Evolutionary conservation across 2,888 invertebrate genomes (phyloP), one percentile per base, ranked within the genome.

Genomic region (Spicauda simplicius): DNA sequence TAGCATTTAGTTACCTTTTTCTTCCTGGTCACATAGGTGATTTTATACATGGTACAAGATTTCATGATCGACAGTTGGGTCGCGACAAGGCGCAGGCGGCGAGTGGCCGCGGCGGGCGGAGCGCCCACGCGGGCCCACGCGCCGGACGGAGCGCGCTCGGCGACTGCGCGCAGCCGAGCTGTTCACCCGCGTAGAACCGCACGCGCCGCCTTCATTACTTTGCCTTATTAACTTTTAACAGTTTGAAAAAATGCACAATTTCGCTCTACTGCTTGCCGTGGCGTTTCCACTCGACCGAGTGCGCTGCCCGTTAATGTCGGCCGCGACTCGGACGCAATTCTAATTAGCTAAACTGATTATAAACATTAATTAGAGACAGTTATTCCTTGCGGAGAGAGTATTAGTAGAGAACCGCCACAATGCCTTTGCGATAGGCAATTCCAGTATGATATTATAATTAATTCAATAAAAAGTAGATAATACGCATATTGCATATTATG

Each of bases 31-130:
- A 91, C 90, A 77, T 93, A 93, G 63, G 92, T 92, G 75, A 93
- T 93, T 85, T 91, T 93, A 80, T 88, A 92, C 91, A 90, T 91
- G 73, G 90, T 82, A 77, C 87, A 86, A 77, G 87, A 86, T 86
- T 84, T 90, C 92, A 93, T 92, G 70, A 73, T 85, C 77, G 53
- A 52, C 33, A 8, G 67, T 20, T 56, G 16, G 54, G 33, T 50
- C 56, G 56, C 25, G 25, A 20, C 20, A 12, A 7, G 11, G 50
- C 61, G 25, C 69, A 48, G 50, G 59, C 52, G 63, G 54, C 54
- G 62, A 57, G 60, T 63, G 59, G 70, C 71, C 70, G 59, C 60
- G 56, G 70, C 61, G 69, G 69, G 55, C 66, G 37, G 33, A 54
- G 70, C 73, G 74, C 72, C 76, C 73, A 73, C 76, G 72, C 74